Evolutionary conservation across 2,113 vertebrate genomes (phyloP).

Genomic region (Grammomys dolichurus): DNA sequence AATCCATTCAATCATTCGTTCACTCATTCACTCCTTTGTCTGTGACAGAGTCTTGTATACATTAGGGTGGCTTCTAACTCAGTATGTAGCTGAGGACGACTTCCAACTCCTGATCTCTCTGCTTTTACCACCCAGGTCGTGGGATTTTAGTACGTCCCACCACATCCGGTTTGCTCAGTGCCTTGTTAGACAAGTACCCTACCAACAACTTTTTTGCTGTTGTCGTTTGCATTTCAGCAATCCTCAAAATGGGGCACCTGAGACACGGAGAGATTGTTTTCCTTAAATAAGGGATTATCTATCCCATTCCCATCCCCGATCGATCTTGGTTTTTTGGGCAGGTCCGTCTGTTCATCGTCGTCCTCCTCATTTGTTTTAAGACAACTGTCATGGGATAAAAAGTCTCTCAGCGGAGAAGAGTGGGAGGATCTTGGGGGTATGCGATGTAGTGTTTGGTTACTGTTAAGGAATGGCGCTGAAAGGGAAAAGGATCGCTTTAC

Average conservation of each 20-base stretch:
- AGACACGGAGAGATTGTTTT: neutral
- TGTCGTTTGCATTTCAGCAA: neutral
- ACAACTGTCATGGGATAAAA: neutral
- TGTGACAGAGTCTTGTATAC: too few relatives aligned
- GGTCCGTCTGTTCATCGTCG: too few relatives aligned
- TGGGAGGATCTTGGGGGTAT: too few relatives aligned
- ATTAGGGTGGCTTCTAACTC: neutral
- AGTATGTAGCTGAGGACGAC: neutral
- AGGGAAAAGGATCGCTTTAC: neutral
- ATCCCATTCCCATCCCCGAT: neutral
- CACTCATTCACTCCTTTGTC: neutral
- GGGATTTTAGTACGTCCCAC: neutral
- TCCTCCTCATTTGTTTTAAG: neutral
- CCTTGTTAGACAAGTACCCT: neutral
- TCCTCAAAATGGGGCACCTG: neutral
- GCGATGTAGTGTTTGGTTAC: neutral
- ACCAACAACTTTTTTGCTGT: neutral
- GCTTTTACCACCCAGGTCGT: neutral
- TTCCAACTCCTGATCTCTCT: neutral
- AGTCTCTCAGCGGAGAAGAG: neutral
- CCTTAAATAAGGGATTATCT: neutral
- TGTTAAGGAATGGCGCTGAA: neutral
- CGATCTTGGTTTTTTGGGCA: neutral
- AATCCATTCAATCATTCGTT: neutral
- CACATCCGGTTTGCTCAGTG: neutral